These are phyloP conservation scores for Ips typographus DNA, from an alignment of 1,140 invertebrate genomes.

Conservation along the genomic window DNA sequence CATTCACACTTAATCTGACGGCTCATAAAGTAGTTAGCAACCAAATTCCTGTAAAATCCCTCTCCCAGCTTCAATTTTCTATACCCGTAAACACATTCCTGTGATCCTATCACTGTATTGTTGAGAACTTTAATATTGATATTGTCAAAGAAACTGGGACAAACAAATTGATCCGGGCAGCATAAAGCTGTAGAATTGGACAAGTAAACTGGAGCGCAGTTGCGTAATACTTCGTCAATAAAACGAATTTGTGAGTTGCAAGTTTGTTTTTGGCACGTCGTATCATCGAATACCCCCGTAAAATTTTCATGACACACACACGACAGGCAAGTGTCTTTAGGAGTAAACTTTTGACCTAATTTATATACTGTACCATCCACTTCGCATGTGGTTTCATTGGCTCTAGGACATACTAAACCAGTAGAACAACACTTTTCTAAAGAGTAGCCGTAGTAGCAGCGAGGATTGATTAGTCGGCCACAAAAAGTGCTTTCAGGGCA, in stretches of 20 bases:
- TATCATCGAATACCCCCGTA: conserved; percentile 30
- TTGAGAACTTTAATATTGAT: neutral
- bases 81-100: conserved; percentile 34
- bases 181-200: neutral
- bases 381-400: conserved; percentile 16
- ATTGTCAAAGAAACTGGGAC: neutral
- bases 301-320: conserved; percentile 40
- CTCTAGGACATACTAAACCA: neutral
- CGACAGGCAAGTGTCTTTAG: conserved; percentile 29
- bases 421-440: neutral
- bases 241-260: neutral
- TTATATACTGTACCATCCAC: conserved; percentile 35
- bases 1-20: conserved; percentile 33
- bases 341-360: conserved; percentile 36
- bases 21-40: neutral
- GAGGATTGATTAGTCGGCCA: neutral
- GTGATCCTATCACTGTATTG: neutral
- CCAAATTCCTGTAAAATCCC: conserved; percentile 21
- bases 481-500: neutral
- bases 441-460: neutral
- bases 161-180: neutral
- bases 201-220: neutral
- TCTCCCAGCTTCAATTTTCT: conserved; percentile 31
- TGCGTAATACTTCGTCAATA: neutral
- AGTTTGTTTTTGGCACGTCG: conserved; percentile 12